Percentiles rank a stretch among this genome's conserved stretches.
Conservation (phyloP, 2,888 invertebrate genomes). For the Drosophila phalerata region DNA sequence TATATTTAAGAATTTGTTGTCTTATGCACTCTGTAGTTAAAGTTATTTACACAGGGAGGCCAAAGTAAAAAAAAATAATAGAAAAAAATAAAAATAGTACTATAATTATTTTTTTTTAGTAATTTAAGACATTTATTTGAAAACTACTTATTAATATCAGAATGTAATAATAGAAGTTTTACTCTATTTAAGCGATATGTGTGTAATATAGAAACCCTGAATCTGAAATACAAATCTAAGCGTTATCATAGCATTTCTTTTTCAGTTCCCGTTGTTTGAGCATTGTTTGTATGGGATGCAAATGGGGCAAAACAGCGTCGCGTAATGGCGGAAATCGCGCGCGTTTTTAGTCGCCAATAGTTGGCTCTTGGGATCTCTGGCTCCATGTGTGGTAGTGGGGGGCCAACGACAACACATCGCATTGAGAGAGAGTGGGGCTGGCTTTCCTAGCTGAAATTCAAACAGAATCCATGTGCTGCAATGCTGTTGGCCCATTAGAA, state of each 20-base stretch:
- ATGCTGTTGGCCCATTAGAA: conserved; percentile 78
- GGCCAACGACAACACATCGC: background rate
- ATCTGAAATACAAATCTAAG: background rate
- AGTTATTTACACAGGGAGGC: too few species aligned
- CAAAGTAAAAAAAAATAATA: too few species aligned
- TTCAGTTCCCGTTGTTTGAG: conserved; percentile 1
- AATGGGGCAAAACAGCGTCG: conserved; percentile 29
- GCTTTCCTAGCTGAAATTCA: conserved; percentile 29
- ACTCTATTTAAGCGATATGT: background rate
- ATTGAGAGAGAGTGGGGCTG: conserved; percentile 9
- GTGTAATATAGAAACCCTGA: too few species aligned
- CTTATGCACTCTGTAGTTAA: too few species aligned
- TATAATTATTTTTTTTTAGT: too few species aligned
- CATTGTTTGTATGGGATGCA: conserved; percentile 24
- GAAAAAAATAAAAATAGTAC: too few species aligned
- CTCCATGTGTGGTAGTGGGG: conserved; percentile 22
- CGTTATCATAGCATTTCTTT: background rate
- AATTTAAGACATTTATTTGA: too few species aligned
- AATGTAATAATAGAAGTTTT: background rate
- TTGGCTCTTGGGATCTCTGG: conserved; percentile 7
- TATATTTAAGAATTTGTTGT: too few species aligned
- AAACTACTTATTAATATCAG: too few species aligned
- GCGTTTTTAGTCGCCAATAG: conserved; percentile 48
- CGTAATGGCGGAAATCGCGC: conserved; percentile 40
- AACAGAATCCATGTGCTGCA: conserved; percentile 66